Evolutionary conservation across 1,140 invertebrate genomes (phyloP).

Genomic region (Teleopsis dalmanni): DNA sequence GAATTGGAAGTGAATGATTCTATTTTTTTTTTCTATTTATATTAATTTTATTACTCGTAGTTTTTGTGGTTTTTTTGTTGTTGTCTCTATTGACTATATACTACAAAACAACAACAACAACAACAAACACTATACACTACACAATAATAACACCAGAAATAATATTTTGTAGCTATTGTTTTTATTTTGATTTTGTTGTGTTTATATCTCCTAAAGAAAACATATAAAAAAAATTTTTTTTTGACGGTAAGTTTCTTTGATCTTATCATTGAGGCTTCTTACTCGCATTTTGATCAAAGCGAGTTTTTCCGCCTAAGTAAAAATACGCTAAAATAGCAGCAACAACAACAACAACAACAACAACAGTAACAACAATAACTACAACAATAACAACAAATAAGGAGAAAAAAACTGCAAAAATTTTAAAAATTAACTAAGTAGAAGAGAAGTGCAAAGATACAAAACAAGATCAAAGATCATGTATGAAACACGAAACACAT

Average conservation of each 20-base stretch:
- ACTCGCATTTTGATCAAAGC: conserved; percentile 46
- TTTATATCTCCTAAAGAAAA: background rate
- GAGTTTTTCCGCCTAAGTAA: conserved; percentile 23
- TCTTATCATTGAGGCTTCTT: conserved; percentile 45
- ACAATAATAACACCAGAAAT: background rate
- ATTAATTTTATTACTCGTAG: no score
- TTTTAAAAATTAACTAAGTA: no score
- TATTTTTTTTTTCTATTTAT: no score
- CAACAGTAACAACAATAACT: conserved; percentile 1
- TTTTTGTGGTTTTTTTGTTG: no score
- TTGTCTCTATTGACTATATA: background rate
- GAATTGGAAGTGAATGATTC: no score
- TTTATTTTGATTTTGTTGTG: background rate
- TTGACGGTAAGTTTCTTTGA: conserved; percentile 42
- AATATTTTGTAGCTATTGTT: conserved; percentile 6
- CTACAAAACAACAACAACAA: background rate
- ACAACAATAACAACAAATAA: conserved; percentile 10
- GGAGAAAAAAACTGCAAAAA: conserved; percentile 6
- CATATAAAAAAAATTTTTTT: conserved; percentile 3
- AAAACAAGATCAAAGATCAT: no score
- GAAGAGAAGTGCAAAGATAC: no score
- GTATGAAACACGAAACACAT: no score
- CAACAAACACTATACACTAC: background rate
- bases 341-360: conserved; percentile 4
- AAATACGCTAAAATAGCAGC: conserved; percentile 15